Evolutionary conservation across 2,888 invertebrate genomes (phyloP).

Genomic region (Caenorhabditis japonica): DNA sequence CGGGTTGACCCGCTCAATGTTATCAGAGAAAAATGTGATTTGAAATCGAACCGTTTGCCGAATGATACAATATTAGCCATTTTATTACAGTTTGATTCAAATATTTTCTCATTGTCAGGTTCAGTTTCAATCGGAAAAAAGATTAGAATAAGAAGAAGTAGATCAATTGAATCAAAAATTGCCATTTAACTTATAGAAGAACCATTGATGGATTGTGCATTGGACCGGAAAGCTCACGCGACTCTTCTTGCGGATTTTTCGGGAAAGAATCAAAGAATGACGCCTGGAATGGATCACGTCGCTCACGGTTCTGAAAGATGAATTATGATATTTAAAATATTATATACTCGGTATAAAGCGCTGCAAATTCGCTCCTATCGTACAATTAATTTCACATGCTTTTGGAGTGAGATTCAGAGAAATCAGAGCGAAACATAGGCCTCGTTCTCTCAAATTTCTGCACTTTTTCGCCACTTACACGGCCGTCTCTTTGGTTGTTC

Average conservation of each 20-base stretch:
- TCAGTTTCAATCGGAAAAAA: constrained; percentile 1
- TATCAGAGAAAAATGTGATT: constrained; percentile 28
- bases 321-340: background rate
- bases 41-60: constrained; percentile 48
- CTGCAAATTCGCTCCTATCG: too few species aligned
- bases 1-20: constrained; percentile 37
- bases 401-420: too few species aligned
- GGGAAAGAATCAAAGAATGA: constrained; percentile 51
- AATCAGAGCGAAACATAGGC: too few species aligned
- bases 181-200: constrained; percentile 36
- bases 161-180: background rate
- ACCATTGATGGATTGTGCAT: constrained; percentile 46
- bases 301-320: constrained; percentile 45
- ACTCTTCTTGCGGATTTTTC: constrained; percentile 42
- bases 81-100: constrained; percentile 36
- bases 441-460: too few species aligned
- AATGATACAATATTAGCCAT: constrained; percentile 41
- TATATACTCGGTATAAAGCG: too few species aligned
- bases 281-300: constrained; percentile 50
- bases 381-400: too few species aligned
- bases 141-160: background rate
- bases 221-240: constrained; percentile 34
- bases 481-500: too few species aligned
- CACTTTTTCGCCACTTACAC: too few species aligned
- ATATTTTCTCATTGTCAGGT: too few species aligned